Percentiles rank a stretch among this genome's conserved stretches.
Conservation (phyloP, 2,797 vertebrate species). For the Manis crassicaudata region DNA sequence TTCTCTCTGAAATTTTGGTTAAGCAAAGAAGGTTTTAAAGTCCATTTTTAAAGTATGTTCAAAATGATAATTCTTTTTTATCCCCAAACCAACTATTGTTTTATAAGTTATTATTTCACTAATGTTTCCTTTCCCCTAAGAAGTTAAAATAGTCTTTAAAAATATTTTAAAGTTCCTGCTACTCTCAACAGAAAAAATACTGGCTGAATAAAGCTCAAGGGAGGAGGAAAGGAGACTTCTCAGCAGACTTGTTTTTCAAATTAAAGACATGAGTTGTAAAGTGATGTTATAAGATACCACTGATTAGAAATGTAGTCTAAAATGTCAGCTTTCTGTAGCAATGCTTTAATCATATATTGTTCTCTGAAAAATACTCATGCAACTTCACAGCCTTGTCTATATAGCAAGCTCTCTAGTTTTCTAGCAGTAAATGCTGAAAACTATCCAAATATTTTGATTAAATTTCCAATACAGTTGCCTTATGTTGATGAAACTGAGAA, state of each 20-base stretch:
- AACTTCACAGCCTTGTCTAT: background rate
- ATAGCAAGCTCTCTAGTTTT: slow-evolving; percentile 3
- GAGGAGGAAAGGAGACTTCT: background rate
- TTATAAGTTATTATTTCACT: slow-evolving; percentile 30
- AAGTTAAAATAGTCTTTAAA: slow-evolving; percentile 53
- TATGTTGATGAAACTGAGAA: background rate
- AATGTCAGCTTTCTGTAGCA: background rate
- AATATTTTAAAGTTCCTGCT: background rate
- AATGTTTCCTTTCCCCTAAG: background rate
- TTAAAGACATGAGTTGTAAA: slow-evolving; percentile 42
- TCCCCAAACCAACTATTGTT: slow-evolving; percentile 5
- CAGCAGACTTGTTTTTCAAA: slow-evolving; percentile 30
- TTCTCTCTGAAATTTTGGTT: slow-evolving; percentile 8
- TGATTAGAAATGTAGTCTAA: slow-evolving; percentile 35
- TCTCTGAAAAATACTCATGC: slow-evolving; percentile 16
- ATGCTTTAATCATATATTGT: background rate
- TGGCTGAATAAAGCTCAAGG: background rate
- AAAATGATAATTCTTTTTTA: slow-evolving; percentile 22
- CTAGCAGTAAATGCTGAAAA: slow-evolving; percentile 35
- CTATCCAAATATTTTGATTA: background rate
- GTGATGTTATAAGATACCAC: background rate
- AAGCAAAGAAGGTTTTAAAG: slow-evolving; percentile 38
- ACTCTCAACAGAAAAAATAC: slow-evolving; percentile 29
- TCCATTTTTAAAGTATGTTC: slow-evolving; percentile 20
- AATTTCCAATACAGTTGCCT: background rate